These are phyloP conservation scores for Morelia viridis DNA, from an alignment of 2,797 vertebrate species.

Conservation along the genomic window DNA sequence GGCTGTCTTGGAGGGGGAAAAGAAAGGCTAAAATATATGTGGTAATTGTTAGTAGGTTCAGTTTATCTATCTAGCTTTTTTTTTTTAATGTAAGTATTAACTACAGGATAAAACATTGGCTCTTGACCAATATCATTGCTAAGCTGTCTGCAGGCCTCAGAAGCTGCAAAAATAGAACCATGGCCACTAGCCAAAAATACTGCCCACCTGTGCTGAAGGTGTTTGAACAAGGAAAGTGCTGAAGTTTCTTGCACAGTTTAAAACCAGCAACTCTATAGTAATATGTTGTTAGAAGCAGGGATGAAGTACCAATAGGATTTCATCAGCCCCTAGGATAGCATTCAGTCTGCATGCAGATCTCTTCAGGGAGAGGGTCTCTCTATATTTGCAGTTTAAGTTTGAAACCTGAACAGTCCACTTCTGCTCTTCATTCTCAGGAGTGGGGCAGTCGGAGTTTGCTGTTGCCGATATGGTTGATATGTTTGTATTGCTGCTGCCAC, in stretches of 20 bases:
- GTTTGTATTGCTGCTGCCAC: conserved; percentile 94
- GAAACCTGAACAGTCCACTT: conserved; percentile 14
- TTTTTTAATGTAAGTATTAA: background rate
- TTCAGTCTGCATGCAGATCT: background rate
- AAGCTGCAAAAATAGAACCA: background rate
- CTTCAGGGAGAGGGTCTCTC: too few species aligned
- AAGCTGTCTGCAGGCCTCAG: background rate
- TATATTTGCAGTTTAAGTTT: background rate
- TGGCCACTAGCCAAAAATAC: background rate
- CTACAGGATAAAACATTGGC: background rate
- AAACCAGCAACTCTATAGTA: background rate
- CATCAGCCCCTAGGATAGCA: background rate
- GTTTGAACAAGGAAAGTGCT: background rate
- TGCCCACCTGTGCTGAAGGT: background rate
- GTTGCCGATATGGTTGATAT: conserved; percentile 99
- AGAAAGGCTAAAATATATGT: background rate
- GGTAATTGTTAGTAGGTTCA: background rate
- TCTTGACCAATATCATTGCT: background rate
- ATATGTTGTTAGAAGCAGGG: background rate
- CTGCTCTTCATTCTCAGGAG: conserved; percentile 77
- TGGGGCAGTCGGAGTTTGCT: conserved; percentile 97
- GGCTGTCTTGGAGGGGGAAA: background rate
- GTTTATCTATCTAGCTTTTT: background rate
- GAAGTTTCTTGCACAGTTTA: background rate
- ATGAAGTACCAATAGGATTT: background rate